These are phyloP conservation scores for Pagetopsis macropterus DNA, from an alignment of 2,797 vertebrate species.

Conservation along the genomic window DNA sequence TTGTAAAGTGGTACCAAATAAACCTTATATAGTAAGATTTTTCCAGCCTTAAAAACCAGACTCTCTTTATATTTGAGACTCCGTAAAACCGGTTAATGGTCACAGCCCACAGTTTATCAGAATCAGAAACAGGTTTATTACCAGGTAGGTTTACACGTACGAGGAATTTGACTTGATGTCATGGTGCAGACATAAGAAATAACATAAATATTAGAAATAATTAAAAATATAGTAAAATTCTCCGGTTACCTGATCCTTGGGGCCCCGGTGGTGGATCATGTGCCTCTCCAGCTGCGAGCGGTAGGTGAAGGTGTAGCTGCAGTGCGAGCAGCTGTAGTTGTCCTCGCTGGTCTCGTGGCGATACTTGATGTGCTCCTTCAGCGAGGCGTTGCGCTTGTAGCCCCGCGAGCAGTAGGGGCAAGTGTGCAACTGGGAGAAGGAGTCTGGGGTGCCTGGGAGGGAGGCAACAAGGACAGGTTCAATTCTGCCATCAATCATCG, in stretches of 20 bases:
- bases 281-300: slow-evolving; percentile 98
- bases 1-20: neutral
- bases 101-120: no score
- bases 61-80: neutral
- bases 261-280: slow-evolving; percentile 96
- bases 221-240: no score
- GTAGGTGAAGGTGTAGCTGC: slow-evolving; percentile 98
- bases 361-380: slow-evolving; percentile 99
- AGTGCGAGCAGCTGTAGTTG: slow-evolving; percentile 98
- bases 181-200: no score
- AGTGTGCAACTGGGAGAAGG: slow-evolving; percentile 94
- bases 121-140: no score
- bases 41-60: neutral
- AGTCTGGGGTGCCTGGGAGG: slow-evolving; percentile 90
- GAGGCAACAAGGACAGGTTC: neutral
- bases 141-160: no score
- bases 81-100: neutral
- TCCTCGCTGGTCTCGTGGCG: slow-evolving; percentile 98
- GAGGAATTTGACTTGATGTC: no score
- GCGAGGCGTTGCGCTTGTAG: slow-evolving; percentile 97
- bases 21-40: neutral
- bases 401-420: slow-evolving; percentile 98
- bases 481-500: neutral
- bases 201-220: no score
- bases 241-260: slow-evolving; percentile 90